Conservation (phyloP, 2,113 vertebrate species). For the Xiphorhynchus elegans region DNA sequence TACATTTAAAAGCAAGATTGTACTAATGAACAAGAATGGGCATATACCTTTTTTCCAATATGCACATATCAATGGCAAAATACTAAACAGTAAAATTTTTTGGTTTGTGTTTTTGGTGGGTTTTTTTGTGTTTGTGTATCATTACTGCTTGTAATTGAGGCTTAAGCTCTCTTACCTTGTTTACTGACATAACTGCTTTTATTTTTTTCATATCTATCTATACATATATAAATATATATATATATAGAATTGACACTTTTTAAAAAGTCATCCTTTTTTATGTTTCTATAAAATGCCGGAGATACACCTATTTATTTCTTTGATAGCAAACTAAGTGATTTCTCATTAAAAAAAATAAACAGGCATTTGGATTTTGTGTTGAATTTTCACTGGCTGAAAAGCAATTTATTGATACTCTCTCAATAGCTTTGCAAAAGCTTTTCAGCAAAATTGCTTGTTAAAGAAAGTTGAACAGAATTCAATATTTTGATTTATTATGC, state of each 20-base stretch:
- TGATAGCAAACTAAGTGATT: not conserved
- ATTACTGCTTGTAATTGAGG: not conserved
- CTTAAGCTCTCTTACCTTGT: not conserved
- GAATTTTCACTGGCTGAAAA: not conserved
- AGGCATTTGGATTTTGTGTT: not conserved
- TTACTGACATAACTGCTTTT: not conserved
- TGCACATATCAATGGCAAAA: not conserved
- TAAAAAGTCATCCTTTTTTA: not conserved
- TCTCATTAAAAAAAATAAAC: not conserved
- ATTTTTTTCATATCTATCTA: not conserved
- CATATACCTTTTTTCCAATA: not conserved
- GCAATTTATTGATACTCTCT: not conserved
- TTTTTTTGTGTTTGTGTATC: not conserved
- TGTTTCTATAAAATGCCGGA: not conserved
- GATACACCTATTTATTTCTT: not conserved
- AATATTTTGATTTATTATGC: conserved; percentile 11
- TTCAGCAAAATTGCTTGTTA: conserved; percentile 16
- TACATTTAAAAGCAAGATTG: not conserved
- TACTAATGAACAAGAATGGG: not conserved
- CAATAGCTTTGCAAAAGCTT: not conserved
- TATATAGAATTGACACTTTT: not conserved
- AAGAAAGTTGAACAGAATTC: not conserved
- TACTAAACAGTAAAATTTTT: not conserved
- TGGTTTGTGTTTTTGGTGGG: not conserved
- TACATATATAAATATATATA: no score